Conservation (phyloP, 2,797 vertebrate species). For the Anomalospiza imberbis region DNA sequence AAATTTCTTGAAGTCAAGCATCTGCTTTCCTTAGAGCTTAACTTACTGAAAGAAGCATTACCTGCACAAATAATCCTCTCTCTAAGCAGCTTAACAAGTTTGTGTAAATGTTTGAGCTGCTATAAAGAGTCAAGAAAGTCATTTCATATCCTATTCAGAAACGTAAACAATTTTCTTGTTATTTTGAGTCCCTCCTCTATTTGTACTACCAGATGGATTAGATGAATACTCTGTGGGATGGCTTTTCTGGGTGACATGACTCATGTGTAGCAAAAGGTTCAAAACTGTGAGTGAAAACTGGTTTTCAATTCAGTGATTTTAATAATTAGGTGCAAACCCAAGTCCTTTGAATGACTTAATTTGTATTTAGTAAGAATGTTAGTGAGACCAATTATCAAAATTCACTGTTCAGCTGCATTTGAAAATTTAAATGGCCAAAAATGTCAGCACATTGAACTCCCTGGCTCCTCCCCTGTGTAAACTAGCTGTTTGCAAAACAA, state of each 20-base stretch:
- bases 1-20: constrained; percentile 25
- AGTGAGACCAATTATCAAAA: neutral
- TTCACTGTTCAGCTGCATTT: neutral
- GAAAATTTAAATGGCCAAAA: constrained; percentile 1
- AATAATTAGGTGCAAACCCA: neutral
- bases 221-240: neutral
- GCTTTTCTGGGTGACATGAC: neutral
- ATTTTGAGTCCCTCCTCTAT: constrained; percentile 5
- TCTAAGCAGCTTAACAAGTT: constrained; percentile 44
- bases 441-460: neutral
- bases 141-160: constrained; percentile 10
- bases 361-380: neutral
- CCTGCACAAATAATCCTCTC: constrained; percentile 25
- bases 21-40: constrained; percentile 13
- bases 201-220: neutral
- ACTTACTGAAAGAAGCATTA: constrained; percentile 24
- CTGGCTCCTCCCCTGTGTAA: neutral
- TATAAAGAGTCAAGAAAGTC: constrained; percentile 29
- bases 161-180: constrained; percentile 20
- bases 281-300: neutral
- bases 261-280: neutral
- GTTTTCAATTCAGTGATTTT: neutral
- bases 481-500: neutral
- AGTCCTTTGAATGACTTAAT: neutral
- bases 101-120: constrained; percentile 52